Evolutionary conservation across 2,113 vertebrate species (phyloP), one percentile per base, ranked within the genome.

Genomic region (Ictidomys tridecemlineatus): DNA sequence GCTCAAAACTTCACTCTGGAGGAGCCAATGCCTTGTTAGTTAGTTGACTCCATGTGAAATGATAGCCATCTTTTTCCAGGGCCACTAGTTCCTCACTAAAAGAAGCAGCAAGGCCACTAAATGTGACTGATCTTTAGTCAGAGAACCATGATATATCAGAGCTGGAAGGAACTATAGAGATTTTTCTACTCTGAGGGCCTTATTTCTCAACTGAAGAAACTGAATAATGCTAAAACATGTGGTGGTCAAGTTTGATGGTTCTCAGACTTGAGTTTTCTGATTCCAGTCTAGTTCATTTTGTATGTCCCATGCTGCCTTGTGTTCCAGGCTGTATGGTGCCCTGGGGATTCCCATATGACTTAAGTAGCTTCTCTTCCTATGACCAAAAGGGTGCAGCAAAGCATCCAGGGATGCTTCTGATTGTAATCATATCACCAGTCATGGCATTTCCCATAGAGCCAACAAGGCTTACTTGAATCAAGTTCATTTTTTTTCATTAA

Each of bases 151-250:
- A 26, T 39, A 28, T 39, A 16, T 79, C 80, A 85, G 67, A 82
- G 26, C 56, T 89, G 4, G 51, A 58, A 45, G 45, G 61, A 93
- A 77, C 48, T n/a, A 26, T 58, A 26, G 22, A 77, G 32, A 51
- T 80, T 67, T 45, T 94, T 92, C 53, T 96, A 92, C 63, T 69
- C 8, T 14, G 70, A 51, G 77, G 22, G 26, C 45, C 53, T 95
- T 45, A 9, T 42, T 96, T 92, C 45, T 93, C 85, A 96, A 39
- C 18, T 82, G 39, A 97, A 94, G 39, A 82, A 94, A 72, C 22
- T 85, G 22, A 96, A 73, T 78, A 45, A 69, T 91, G 16, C 30
- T 39, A 69, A 91, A 85, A 87, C 69, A 76, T 20, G 28, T 85
- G 12, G 28, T 92, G 30, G 34, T 53, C 73, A 85, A 18, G 28